Percentiles rank a stretch among this genome's conserved stretches.
These are phyloP conservation scores for Onthophagus taurus DNA, from an alignment of 1,140 invertebrate species.

Conservation along the genomic window DNA sequence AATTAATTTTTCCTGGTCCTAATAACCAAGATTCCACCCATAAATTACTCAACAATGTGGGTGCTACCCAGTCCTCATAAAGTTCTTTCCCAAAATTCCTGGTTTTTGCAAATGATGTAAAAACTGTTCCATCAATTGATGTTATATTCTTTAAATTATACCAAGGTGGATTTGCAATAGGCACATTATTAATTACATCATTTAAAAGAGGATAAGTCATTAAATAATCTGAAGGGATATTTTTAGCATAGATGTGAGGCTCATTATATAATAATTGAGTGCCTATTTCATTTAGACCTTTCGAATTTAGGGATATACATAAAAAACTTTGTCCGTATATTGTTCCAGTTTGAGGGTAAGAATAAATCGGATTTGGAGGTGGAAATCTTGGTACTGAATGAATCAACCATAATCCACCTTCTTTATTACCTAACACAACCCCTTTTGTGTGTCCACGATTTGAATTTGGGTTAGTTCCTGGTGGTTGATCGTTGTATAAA, in stretches of 20 bases:
- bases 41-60: conserved; percentile 56
- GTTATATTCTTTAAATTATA: conserved; percentile 47
- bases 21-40: conserved; percentile 84
- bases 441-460: conserved; percentile 79
- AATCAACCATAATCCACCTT: conserved; percentile 76
- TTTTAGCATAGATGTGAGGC: conserved; percentile 53
- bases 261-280: conserved; percentile 66
- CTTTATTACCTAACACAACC: conserved; percentile 59
- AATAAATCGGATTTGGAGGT: conserved; percentile 44
- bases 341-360: conserved; percentile 62
- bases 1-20: conserved; percentile 60
- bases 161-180: conserved; percentile 53
- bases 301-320: conserved; percentile 62
- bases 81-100: conserved; percentile 71
- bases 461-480: conserved; percentile 44
- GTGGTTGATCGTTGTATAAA: conserved; percentile 79
- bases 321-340: conserved; percentile 79
- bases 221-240: conserved; percentile 45
- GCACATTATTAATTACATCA: conserved; percentile 50
- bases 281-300: conserved; percentile 55
- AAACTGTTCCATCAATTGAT: conserved; percentile 48
- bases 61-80: conserved; percentile 73
- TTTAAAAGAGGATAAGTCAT: conserved; percentile 48
- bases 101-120: conserved; percentile 72
- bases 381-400: conserved; percentile 87